phyloP scores from a whole-genome alignment of 2,888 invertebrate genomes.

The Torymus tubicola region DNA sequence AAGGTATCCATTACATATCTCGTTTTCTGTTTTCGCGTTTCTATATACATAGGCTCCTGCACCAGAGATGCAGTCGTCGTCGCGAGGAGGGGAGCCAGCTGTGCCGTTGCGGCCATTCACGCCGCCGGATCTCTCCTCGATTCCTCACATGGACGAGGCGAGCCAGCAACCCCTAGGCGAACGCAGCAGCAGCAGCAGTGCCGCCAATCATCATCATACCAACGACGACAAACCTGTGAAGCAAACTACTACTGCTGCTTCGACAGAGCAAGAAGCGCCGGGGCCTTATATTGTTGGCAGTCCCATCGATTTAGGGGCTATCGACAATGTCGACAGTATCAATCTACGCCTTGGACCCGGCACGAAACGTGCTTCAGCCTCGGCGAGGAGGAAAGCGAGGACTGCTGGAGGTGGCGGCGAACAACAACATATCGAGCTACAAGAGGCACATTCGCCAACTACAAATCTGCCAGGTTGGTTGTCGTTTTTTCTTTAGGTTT shows the following conservation, averaged over 20 bases:
- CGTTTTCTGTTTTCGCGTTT: too few species aligned
- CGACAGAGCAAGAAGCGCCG: slow-evolving; percentile 49
- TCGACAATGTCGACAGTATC: slow-evolving; percentile 74
- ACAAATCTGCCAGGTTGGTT: slow-evolving; percentile 12
- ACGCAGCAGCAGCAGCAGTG: slow-evolving; percentile 52
- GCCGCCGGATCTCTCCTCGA: slow-evolving; percentile 73
- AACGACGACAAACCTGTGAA: slow-evolving; percentile 58
- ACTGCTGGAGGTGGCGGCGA: not conserved
- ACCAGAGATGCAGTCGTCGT: slow-evolving; percentile 73
- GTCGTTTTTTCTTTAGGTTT: too few species aligned
- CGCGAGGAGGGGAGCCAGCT: slow-evolving; percentile 70
- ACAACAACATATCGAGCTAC: slow-evolving; percentile 71
- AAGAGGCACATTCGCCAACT: slow-evolving; percentile 61
- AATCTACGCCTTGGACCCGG: slow-evolving; percentile 66
- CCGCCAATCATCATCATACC: too few species aligned
- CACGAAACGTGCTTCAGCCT: slow-evolving; percentile 28
- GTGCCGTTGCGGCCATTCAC: slow-evolving; percentile 70
- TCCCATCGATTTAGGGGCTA: slow-evolving; percentile 72
- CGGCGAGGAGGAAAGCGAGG: slow-evolving; percentile 13
- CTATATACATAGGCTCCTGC: slow-evolving; percentile 72
- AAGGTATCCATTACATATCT: too few species aligned
- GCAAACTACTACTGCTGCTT: too few species aligned
- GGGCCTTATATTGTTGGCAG: slow-evolving; percentile 73
- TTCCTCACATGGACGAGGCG: slow-evolving; percentile 75
- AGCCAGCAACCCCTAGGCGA: slow-evolving; percentile 56